These are phyloP conservation scores for Aspidiotus destructor DNA, from an alignment of 2,888 invertebrate species.

Conservation along the genomic window DNA sequence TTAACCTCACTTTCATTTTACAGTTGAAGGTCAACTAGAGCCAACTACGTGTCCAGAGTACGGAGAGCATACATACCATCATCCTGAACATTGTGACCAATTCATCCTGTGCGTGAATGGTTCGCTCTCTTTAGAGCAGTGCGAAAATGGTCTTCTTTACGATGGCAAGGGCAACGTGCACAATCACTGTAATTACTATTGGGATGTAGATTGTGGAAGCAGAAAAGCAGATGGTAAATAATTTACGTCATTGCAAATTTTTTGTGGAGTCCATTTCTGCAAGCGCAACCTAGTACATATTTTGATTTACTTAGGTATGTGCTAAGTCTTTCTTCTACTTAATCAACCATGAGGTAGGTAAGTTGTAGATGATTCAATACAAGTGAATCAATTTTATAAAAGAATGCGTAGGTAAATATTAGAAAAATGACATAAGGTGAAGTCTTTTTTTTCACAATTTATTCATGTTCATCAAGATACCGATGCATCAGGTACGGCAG, in stretches of 20 bases:
- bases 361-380: no score
- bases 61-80: slow-evolving; percentile 72
- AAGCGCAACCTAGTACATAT: no score
- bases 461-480: no score
- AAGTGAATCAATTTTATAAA: no score
- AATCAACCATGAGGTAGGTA: no score
- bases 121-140: slow-evolving; percentile 76
- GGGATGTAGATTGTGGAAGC: slow-evolving; percentile 79
- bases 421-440: no score
- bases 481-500: no score
- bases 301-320: no score
- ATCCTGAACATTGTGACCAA: slow-evolving; percentile 76
- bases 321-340: no score
- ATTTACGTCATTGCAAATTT: neutral
- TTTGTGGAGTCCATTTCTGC: no score
- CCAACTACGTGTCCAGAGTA: slow-evolving; percentile 65
- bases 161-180: slow-evolving; percentile 82
- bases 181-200: slow-evolving; percentile 88
- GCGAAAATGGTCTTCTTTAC: slow-evolving; percentile 83
- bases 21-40: slow-evolving; percentile 30
- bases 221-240: slow-evolving; percentile 68
- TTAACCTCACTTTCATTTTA: neutral
- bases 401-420: no score
- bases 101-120: slow-evolving; percentile 89
- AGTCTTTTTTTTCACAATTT: no score